A percentile compares a stretch with the other conserved stretches of the same genome.
These are phyloP conservation scores for Podarcis muralis DNA, from an alignment of 2,113 vertebrate genomes.

Conservation along the genomic window DNA sequence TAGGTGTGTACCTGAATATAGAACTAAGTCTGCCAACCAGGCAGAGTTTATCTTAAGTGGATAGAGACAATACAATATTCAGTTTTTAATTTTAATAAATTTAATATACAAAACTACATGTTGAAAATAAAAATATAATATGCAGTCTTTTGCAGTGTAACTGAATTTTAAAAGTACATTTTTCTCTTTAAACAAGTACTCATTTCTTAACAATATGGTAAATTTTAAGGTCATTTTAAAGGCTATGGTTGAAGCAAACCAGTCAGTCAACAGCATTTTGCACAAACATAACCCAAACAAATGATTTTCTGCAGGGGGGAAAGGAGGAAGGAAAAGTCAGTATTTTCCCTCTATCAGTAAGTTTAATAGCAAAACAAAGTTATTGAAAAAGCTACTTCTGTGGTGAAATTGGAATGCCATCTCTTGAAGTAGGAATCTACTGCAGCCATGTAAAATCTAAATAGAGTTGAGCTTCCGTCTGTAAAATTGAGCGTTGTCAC, in stretches of 20 bases:
- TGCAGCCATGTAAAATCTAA: background rate
- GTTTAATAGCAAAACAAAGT: slow-evolving; percentile 44
- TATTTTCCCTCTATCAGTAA: slow-evolving; percentile 42
- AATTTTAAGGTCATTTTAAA: slow-evolving; percentile 72
- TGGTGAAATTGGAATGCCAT: slow-evolving; percentile 55
- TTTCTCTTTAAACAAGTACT: slow-evolving; percentile 73
- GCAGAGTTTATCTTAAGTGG: slow-evolving; percentile 59
- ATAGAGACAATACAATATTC: slow-evolving; percentile 69
- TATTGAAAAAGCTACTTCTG: slow-evolving; percentile 50
- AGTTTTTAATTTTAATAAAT: slow-evolving; percentile 71
- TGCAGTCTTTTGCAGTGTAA: slow-evolving; percentile 73
- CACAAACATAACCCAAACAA: slow-evolving; percentile 66
- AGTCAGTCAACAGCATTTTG: slow-evolving; percentile 70
- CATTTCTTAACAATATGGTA: slow-evolving; percentile 74
- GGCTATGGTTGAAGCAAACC: slow-evolving; percentile 74
- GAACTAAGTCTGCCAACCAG: slow-evolving; percentile 22
- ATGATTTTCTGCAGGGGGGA: slow-evolving; percentile 53
- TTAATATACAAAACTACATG: slow-evolving; percentile 80
- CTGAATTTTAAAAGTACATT: slow-evolving; percentile 77
- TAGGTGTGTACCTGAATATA: background rate
- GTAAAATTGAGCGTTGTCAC: background rate
- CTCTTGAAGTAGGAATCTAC: slow-evolving; percentile 27
- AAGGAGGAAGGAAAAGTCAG: slow-evolving; percentile 59
- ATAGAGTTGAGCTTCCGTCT: slow-evolving; percentile 15
- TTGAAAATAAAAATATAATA: slow-evolving; percentile 79